Base-by-base conservation (phyloP, 2,888 invertebrate species). In the Caenorhabditis zanzibari region DNA sequence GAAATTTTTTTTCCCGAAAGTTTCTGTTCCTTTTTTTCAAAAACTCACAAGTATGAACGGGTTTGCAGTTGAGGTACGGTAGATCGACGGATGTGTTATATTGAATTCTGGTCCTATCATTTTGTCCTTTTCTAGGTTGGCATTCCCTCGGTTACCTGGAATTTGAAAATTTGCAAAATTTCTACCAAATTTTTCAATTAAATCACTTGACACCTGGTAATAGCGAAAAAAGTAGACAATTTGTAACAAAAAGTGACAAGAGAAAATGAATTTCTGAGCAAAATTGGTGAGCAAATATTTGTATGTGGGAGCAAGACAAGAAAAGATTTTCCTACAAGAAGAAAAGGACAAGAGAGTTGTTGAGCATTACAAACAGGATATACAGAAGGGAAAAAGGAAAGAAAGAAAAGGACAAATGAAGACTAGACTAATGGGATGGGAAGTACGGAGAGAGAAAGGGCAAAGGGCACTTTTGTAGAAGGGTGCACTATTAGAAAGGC, bases 31-130 rank as follows among this genome's bases (percentile, higher is more conserved):
- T n/a, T n/a, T n/a, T n/a, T n/a, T n/a, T n/a, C n/a, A 16, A 16
- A 26, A 47, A 75, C 83, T 80, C 41, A 84, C 84, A 26, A 84
- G 41, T 49, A 76, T 52, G 26, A 84, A 63, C 1, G 84, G 84
- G 69, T 84, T 84, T 2, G 84, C 84, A 22, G 84, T 84, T 16
- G 80, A 80, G 41, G 80, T 81, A 52, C 84, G 84, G 72, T 84
- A 84, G 64, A 84, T 84, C 49, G 79, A 74, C n/a, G 83, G 83
- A 64, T 83, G 80, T n/a, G 83, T 84, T 58, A 84, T 84, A 38
- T 84, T 84, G 71, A 26, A 80, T 54, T 84, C 80, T 7, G 83
- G 80, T 44, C 52, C 63, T 58, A 83, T 26, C 82, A 82, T 81
- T 64, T 59, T 38, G 5, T 2, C 52, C 38, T 3, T 59, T 44